Conservation (phyloP, 2,888 invertebrate species). For the Idaea aversata region DNA sequence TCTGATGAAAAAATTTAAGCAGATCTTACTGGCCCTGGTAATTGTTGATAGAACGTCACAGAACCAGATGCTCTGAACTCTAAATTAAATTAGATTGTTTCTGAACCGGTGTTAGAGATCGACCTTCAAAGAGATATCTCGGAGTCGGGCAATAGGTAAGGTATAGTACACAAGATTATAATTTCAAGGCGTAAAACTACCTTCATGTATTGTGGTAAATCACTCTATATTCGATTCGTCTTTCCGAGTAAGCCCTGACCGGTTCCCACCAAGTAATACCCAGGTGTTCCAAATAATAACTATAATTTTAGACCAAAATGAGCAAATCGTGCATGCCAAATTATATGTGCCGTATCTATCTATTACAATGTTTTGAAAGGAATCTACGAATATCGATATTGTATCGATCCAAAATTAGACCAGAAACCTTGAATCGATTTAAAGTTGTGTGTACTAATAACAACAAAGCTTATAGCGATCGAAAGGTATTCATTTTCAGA, state of each 20-base stretch:
- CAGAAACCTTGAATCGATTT: conserved; percentile 16
- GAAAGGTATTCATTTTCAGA: neutral
- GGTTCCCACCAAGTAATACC: neutral
- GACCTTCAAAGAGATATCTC: too few species aligned
- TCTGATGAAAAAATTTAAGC: neutral
- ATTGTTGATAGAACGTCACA: too few species aligned
- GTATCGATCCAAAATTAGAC: conserved; percentile 18
- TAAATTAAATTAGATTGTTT: too few species aligned
- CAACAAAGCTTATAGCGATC: neutral
- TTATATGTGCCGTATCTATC: neutral
- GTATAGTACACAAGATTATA: too few species aligned
- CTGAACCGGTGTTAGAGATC: too few species aligned
- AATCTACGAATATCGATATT: neutral
- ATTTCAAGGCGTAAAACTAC: too few species aligned
- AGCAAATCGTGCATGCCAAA: neutral
- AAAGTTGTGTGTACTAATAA: conserved; percentile 8
- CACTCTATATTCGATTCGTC: neutral
- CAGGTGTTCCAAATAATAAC: neutral
- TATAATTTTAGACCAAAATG: neutral
- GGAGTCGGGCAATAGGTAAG: too few species aligned
- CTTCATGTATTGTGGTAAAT: neutral
- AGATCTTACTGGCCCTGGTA: too few species aligned
- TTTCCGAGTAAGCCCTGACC: neutral
- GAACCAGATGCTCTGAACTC: too few species aligned
- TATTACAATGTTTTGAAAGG: neutral